phyloP scores from a whole-genome alignment of 2,888 invertebrate species.

The Trichogramma dendrolimi region DNA sequence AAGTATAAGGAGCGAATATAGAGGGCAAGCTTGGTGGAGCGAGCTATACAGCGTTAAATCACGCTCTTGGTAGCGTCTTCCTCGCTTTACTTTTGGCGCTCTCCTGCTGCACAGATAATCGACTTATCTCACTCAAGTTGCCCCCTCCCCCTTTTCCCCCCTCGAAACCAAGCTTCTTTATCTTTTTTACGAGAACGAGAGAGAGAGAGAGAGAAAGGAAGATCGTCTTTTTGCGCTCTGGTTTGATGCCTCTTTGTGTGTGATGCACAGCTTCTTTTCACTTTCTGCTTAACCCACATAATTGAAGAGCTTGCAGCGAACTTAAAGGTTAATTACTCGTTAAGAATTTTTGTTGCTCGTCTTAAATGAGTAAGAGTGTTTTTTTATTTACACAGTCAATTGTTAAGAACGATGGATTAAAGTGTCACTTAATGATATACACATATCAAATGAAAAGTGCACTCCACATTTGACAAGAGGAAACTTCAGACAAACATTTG shows the following conservation, averaged over 20 bases:
- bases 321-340: conserved; percentile 13
- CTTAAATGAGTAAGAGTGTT: too few relatives aligned
- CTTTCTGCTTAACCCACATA: conserved; percentile 1
- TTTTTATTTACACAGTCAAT: too few relatives aligned
- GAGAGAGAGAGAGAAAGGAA: too few relatives aligned
- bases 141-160: too few relatives aligned
- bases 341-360: not conserved
- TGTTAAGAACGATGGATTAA: too few relatives aligned
- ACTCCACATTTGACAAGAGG: too few relatives aligned
- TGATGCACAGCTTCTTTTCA: not conserved
- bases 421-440: too few relatives aligned
- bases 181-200: too few relatives aligned
- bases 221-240: not conserved
- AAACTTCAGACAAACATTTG: too few relatives aligned
- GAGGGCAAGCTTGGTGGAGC: not conserved
- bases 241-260: conserved; percentile 7
- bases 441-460: too few relatives aligned
- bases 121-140: conserved; percentile 23
- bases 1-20: not conserved
- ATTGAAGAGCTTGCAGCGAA: conserved; percentile 9
- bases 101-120: conserved; percentile 17
- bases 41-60: conserved; percentile 3
- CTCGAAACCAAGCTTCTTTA: too few relatives aligned
- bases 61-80: not conserved
- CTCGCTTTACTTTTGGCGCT: conserved; percentile 14